Evolutionary conservation across 1,140 invertebrate genomes (phyloP), one percentile per base, ranked within the genome.

Genomic region (Philaenus spumarius): DNA sequence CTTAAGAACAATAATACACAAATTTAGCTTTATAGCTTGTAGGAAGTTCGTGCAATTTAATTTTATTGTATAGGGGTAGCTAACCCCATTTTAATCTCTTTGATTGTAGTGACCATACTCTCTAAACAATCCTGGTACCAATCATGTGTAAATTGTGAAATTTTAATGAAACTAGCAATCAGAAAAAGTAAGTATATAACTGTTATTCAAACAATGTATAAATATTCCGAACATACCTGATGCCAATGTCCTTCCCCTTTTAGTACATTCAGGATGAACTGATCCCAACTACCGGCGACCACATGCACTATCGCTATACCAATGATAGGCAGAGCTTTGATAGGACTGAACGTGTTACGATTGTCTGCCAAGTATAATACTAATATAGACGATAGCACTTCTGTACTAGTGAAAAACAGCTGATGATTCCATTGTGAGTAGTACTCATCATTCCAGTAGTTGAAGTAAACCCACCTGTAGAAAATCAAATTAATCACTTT

Each of bases 381-480:
- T 39, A 86, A 66, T 42, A 77, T 69, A 0, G 87, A 86, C 7
- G 86, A 88, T 61, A 86, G 68, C 1, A 89, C 62, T 72, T 92
- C 89, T 0, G 87, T 87, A 46, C 85, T 66, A 48, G 86, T 82
- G 63, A 87, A 87, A 68, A 89, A 86, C 60, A 89, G 69, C 66
- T 91, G 87, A 70, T 87, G 84, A 62, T 84, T 81, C 82, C 83
- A 86, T 65, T 86, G 83, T 9, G 76, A 82, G 70, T 88, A 90
- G 66, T 85, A 89, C 53, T 88, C 86, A 62, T 91, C 89, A 66
- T 92, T 92, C 78, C 85, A 88, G 66, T 90, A 91, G 72, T 89
- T 90, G 55, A 89, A 83, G 62, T 86, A 87, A 19, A 80, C 80
- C 89, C 89, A 92, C 86, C 66, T 68, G 20, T 1, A 64, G 64